Conservation (phyloP, 2,797 vertebrate genomes). For the Mallotus villosus region DNA sequence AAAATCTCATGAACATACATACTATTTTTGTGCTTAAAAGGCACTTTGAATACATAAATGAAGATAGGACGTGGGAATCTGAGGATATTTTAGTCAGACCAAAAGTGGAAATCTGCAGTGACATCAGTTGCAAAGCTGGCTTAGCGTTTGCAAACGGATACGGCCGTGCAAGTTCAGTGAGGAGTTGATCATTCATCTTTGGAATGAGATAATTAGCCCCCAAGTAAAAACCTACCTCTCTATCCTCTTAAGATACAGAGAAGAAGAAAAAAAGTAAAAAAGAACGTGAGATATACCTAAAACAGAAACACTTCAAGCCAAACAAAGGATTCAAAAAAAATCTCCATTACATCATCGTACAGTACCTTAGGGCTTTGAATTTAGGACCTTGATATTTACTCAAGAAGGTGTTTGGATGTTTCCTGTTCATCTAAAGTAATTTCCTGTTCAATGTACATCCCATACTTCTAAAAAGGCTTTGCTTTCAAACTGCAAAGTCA, state of each 20-base stretch:
- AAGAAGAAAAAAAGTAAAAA: not conserved
- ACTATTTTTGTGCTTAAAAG: slow-evolving; percentile 66
- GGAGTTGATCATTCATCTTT: slow-evolving; percentile 44
- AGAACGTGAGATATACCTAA: not conserved
- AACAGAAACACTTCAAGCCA: not conserved
- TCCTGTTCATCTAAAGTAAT: not conserved
- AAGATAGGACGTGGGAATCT: slow-evolving; percentile 26
- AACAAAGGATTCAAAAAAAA: not conserved
- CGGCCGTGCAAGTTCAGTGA: slow-evolving; percentile 33
- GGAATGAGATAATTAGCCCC: slow-evolving; percentile 39
- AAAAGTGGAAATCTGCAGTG: slow-evolving; percentile 39
- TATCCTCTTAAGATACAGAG: slow-evolving; percentile 17
- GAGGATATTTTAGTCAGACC: slow-evolving; percentile 20
- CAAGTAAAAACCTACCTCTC: slow-evolving; percentile 24
- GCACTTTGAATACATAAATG: slow-evolving; percentile 66
- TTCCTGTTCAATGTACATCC: slow-evolving; percentile 13
- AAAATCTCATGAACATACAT: slow-evolving; percentile 38
- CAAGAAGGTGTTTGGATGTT: slow-evolving; percentile 10
- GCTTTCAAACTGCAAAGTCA: slow-evolving; percentile 20
- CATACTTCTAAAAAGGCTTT: slow-evolving; percentile 18
- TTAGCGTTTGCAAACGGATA: slow-evolving; percentile 36
- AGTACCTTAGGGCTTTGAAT: not conserved
- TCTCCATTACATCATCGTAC: not conserved
- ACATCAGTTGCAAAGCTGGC: slow-evolving; percentile 42
- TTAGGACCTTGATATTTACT: not conserved